Evolutionary conservation across 1,140 invertebrate species (phyloP).

Genomic region (Drosophila virilis): DNA sequence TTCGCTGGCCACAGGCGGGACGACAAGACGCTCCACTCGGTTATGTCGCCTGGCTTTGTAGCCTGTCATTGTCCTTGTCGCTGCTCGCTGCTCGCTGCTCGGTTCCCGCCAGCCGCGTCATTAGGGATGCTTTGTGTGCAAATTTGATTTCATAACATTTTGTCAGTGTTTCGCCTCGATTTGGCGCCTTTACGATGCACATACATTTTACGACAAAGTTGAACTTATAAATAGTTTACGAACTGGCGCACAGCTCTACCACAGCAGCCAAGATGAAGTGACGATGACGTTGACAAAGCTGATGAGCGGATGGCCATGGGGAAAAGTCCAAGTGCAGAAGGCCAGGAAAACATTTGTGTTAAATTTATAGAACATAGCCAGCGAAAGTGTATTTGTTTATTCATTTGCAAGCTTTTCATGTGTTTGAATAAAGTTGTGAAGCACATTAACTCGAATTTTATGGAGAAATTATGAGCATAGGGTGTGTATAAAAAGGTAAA

Average conservation of each 20-base stretch:
- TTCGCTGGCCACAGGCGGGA: slow-evolving; percentile 28
- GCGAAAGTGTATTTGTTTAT: slow-evolving; percentile 1
- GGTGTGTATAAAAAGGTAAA: too few species aligned
- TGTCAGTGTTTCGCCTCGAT: slow-evolving; percentile 62
- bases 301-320: slow-evolving; percentile 1
- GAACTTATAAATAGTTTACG: slow-evolving; percentile 76
- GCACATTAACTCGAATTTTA: too few species aligned
- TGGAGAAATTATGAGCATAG: too few species aligned
- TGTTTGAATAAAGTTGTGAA: slow-evolving; percentile 6
- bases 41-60: slow-evolving; percentile 14
- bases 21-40: slow-evolving; percentile 1
- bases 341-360: not conserved
- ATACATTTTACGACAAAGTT: slow-evolving; percentile 74
- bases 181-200: slow-evolving; percentile 69
- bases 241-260: slow-evolving; percentile 30
- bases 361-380: slow-evolving; percentile 17
- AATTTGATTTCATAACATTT: slow-evolving; percentile 82
- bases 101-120: slow-evolving; percentile 44
- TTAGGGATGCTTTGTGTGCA: slow-evolving; percentile 74
- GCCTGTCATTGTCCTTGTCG: slow-evolving; percentile 29
- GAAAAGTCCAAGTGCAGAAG: too few species aligned
- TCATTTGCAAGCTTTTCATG: slow-evolving; percentile 2
- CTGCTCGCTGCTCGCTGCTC: slow-evolving; percentile 14
- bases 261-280: slow-evolving; percentile 50
- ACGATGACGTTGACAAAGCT: slow-evolving; percentile 33